phyloP scores from a whole-genome alignment of 2,888 invertebrate genomes.

The Tetropium fuscum region DNA sequence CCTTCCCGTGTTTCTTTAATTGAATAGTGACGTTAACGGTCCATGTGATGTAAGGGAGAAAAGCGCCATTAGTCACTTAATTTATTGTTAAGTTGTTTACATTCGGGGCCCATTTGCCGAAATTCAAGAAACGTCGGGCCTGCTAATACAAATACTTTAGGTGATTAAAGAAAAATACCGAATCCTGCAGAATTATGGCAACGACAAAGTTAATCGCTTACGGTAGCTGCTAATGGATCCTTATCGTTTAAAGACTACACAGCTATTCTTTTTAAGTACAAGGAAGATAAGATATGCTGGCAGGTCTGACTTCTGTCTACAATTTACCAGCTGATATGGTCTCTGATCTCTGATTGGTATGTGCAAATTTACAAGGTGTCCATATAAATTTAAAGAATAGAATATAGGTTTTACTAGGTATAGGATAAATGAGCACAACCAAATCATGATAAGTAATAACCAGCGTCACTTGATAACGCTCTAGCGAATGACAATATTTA shows the following conservation, averaged over 20 bases:
- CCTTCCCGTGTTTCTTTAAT: too few relatives aligned
- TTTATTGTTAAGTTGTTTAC: constrained; percentile 30
- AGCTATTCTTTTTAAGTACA: constrained; percentile 35
- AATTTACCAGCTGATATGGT: constrained; percentile 1
- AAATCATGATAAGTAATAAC: too few relatives aligned
- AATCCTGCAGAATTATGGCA: constrained; percentile 39
- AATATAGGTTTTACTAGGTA: too few relatives aligned
- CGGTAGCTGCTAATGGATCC: constrained; percentile 42
- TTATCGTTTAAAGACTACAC: constrained; percentile 34
- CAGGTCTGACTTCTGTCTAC: constrained; percentile 35
- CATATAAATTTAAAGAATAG: too few relatives aligned
- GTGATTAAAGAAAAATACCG: constrained; percentile 25
- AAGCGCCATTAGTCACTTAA: constrained; percentile 36
- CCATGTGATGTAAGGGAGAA: too few relatives aligned
- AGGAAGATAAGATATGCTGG: constrained; percentile 38
- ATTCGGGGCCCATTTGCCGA: constrained; percentile 12
- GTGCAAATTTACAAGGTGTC: too few relatives aligned
- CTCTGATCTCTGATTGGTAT: too few relatives aligned
- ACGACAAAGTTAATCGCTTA: constrained; percentile 38
- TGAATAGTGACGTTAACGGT: too few relatives aligned
- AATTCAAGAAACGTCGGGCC: constrained; percentile 20
- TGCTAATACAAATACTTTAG: constrained; percentile 23
- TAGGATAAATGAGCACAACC: too few relatives aligned
- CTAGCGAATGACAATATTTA: too few relatives aligned
- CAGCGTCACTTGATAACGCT: too few relatives aligned